A percentile compares a stretch with the other conserved stretches of the same genome.
Evolutionary conservation across 2,113 vertebrate genomes (phyloP).

Genomic region (Hippocampus comes): DNA sequence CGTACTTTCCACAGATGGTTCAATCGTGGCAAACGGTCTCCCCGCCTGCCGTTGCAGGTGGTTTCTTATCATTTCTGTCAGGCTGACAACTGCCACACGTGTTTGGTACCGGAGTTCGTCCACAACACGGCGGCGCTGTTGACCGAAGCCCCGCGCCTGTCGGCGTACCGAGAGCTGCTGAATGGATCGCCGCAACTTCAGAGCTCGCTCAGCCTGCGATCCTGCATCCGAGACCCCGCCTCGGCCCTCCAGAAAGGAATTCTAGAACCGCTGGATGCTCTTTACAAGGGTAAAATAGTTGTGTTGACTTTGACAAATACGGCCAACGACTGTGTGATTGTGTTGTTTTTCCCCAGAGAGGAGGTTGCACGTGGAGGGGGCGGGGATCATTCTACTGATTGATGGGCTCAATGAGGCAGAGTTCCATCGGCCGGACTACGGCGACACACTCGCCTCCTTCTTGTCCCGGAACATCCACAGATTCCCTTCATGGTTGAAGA

Average conservation of each 20-base stretch:
- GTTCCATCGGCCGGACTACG: constrained; percentile 98
- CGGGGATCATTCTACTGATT: constrained; percentile 92
- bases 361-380: constrained; percentile 83
- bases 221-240: constrained; percentile 93
- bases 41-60: constrained; percentile 72
- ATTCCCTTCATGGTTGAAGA: constrained; percentile 94
- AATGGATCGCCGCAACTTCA: constrained; percentile 88
- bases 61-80: constrained; percentile 98
- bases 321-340: no score
- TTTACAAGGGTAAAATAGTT: constrained; percentile 81
- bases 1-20: no score
- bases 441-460: constrained; percentile 95
- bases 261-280: constrained; percentile 85
- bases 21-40: no score
- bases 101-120: constrained; percentile 94
- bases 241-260: constrained; percentile 87
- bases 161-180: constrained; percentile 86
- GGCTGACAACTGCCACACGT: constrained; percentile 96
- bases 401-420: constrained; percentile 98
- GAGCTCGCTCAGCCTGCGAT: constrained; percentile 89
- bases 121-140: constrained; percentile 94
- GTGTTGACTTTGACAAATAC: background rate
- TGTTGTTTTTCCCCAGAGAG: constrained; percentile 74
- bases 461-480: constrained; percentile 88
- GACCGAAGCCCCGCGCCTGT: constrained; percentile 86